Evolutionary conservation across 2,888 invertebrate genomes (phyloP), one percentile per base, ranked within the genome.

Genomic region (Stenotaenia linearis): DNA sequence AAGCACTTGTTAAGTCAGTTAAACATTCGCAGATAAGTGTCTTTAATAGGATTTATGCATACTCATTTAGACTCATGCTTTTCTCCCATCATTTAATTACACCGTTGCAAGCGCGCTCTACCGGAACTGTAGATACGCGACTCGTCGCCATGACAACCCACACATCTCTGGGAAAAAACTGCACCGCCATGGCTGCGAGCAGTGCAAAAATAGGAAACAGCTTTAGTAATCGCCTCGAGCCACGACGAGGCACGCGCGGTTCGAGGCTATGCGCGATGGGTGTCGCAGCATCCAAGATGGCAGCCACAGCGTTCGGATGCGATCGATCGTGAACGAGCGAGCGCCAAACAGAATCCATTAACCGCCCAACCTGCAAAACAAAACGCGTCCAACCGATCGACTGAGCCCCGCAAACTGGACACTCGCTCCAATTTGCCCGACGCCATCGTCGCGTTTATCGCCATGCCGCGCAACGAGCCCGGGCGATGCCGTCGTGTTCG

Each of bases 231-330:
- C 69, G 69, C 69, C n/a, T 69, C 69, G 25, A 56, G 56, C 10
- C 21, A 56, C 56, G 18, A 21, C 56, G 50, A 61, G 21, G 61
- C 61, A 61, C 61, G 61, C 61, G 61, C 23, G 61, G 61, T 61
- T 61, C 15, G 69, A 69, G 69, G 25, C 69, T 69, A 45, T 45
- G 45, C 45, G 9, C 12, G 4, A 28, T 10, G 69, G 28, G 28
- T 69, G 69, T 69, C 69, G 69, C 69, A 69, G 69, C 69, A 69
- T 69, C 69, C 69, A 69, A 69, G 69, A 69, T 69, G 69, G 69
- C 69, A 7, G 69, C 28, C 69, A 12, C 69, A 0, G 15, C 28
- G 12, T 10, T 69, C 69, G 15, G 25, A 69, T 69, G 69, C 69
- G 69, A 69, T 69, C 69, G 69, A 69, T 69, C 25, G 23, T 69